phyloP scores from a whole-genome alignment of 2,113 vertebrate species.

The Formicarius rufipectus region DNA sequence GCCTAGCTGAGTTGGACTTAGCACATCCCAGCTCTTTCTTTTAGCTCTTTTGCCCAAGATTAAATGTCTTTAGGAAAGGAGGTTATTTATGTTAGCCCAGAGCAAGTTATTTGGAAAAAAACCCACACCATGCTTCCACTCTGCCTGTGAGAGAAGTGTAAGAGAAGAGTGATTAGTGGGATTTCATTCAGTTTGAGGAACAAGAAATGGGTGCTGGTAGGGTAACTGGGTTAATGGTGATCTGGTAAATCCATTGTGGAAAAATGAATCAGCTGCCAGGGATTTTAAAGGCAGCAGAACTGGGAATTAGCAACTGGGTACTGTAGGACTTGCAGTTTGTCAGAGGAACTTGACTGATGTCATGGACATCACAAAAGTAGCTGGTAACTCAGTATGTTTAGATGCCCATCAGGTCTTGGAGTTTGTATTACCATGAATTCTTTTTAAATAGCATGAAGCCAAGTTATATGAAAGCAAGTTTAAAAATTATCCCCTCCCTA shows the following conservation, averaged over 20 bases:
- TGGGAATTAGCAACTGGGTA: neutral
- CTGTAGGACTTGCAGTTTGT: neutral
- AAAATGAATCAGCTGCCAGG: neutral
- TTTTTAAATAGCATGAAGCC: neutral
- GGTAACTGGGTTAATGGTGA: neutral
- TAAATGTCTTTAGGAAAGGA: neutral
- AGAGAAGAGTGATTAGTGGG: neutral
- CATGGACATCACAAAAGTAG: neutral
- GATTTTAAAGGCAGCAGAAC: neutral
- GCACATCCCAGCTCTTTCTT: neutral
- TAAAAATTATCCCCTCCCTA: neutral
- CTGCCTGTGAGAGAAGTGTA: neutral
- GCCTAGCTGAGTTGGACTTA: neutral
- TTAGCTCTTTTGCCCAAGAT: neutral
- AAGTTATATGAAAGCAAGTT: neutral
- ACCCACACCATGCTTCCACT: neutral
- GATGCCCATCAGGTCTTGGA: neutral
- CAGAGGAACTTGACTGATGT: neutral
- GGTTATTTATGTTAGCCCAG: neutral
- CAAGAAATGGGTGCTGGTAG: neutral
- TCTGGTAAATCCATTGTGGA: neutral
- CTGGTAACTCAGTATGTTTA: neutral
- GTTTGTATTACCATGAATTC: neutral
- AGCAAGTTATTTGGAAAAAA: neutral
- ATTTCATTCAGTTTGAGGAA: neutral